Conservation (phyloP, 2,113 vertebrate species). For the Eolophus roseicapilla region DNA sequence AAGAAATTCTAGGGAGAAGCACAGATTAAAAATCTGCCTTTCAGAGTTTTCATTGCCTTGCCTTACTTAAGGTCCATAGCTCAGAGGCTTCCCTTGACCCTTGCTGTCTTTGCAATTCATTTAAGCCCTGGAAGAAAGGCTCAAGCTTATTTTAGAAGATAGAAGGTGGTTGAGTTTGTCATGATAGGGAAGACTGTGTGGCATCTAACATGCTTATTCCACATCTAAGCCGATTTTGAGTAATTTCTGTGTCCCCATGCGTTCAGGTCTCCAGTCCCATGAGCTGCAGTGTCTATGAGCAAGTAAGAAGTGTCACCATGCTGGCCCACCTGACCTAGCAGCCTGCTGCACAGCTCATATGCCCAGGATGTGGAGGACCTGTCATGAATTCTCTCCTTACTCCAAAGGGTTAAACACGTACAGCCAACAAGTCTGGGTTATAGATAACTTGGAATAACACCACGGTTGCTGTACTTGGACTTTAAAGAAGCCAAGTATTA, state of each 20-base stretch:
- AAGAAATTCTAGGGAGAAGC: neutral
- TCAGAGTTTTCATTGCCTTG: neutral
- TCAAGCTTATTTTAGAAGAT: neutral
- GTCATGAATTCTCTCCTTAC: neutral
- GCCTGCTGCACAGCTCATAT: neutral
- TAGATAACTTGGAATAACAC: neutral
- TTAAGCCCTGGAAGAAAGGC: neutral
- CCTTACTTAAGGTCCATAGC: neutral
- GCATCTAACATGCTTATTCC: neutral
- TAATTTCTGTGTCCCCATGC: neutral
- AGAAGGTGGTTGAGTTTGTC: neutral
- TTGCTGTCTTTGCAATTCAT: neutral
- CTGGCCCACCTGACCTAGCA: neutral
- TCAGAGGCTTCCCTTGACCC: neutral
- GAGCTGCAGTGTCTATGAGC: neutral
- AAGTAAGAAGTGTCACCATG: neutral
- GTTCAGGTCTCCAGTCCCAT: neutral
- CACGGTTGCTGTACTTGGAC: fast-evolving
- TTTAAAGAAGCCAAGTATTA: neutral
- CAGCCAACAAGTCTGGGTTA: neutral
- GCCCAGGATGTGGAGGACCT: neutral
- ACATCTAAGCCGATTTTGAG: neutral
- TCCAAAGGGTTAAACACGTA: neutral
- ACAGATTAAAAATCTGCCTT: neutral
- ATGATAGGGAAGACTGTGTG: neutral